A percentile compares a stretch with the other conserved stretches of the same genome.
Conservation (phyloP, 2,888 invertebrate species). For the Litoditis marina region DNA sequence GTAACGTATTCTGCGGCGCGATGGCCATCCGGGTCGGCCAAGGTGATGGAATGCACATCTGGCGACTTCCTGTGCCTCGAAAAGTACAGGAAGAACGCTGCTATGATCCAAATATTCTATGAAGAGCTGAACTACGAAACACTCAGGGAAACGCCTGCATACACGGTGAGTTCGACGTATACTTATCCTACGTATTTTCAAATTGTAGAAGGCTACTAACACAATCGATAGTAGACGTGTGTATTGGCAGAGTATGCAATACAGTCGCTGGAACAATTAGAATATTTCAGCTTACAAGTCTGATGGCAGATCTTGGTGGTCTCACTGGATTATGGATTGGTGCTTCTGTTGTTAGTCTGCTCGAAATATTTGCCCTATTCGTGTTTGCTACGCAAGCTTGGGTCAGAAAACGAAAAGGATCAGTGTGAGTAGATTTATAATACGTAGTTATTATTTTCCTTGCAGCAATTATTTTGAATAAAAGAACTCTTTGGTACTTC, state of each 20-base stretch:
- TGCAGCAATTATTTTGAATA: background rate
- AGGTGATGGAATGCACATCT: conserved; percentile 58
- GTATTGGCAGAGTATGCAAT: too few species aligned
- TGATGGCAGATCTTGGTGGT: conserved; percentile 60
- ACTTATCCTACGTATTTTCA: background rate
- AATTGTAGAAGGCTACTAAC: background rate
- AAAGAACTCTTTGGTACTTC: too few species aligned
- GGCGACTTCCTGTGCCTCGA: conserved; percentile 59
- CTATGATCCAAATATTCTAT: conserved; percentile 62
- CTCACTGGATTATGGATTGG: conserved; percentile 59
- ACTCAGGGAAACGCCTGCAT: conserved; percentile 57
- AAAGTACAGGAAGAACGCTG: conserved; percentile 60
- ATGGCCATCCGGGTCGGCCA: conserved; percentile 61
- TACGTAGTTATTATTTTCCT: background rate
- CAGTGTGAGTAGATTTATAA: conserved; percentile 7
- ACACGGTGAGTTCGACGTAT: conserved; percentile 36
- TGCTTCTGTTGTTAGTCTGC: conserved; percentile 56
- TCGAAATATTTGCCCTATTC: conserved; percentile 53
- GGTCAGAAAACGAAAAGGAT: conserved; percentile 31
- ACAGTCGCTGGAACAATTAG: too few species aligned
- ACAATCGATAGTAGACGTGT: background rate
- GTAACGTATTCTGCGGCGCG: conserved; percentile 61
- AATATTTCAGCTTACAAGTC: conserved; percentile 38
- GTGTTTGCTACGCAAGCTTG: conserved; percentile 45
- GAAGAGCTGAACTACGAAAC: conserved; percentile 62